Conservation (phyloP, 2,888 invertebrate genomes). For the Tiphia femorata region DNA sequence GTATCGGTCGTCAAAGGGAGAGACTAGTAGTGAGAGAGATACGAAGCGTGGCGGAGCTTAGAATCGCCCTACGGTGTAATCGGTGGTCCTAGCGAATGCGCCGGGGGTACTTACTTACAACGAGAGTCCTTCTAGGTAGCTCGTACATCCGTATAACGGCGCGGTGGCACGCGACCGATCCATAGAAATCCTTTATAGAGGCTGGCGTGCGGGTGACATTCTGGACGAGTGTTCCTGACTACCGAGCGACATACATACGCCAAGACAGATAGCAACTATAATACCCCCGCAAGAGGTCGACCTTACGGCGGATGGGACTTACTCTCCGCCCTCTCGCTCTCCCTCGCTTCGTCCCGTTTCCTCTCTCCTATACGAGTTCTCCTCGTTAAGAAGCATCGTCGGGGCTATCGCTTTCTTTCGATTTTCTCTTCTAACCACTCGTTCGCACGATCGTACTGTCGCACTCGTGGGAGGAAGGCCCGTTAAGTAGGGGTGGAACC, state of each 20-base stretch:
- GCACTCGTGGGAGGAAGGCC: too few species aligned
- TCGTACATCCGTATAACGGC: slow-evolving; percentile 27
- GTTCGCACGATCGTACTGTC: too few species aligned
- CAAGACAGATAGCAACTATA: slow-evolving; percentile 60
- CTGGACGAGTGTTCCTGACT: slow-evolving; percentile 68
- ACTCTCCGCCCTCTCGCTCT: slow-evolving; percentile 20
- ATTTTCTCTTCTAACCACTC: too few species aligned
- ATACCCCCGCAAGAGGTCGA: slow-evolving; percentile 42
- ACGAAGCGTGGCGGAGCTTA: slow-evolving; percentile 6
- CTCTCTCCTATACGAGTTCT: too few species aligned
- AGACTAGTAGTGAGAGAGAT: too few species aligned
- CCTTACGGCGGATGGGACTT: slow-evolving; percentile 45
- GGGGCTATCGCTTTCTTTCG: too few species aligned
- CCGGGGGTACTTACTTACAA: slow-evolving; percentile 37
- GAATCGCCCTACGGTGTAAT: slow-evolving; percentile 1
- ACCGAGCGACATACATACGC: slow-evolving; percentile 55
- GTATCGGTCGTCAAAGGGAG: too few species aligned
- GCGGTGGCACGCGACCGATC: slow-evolving; percentile 60
- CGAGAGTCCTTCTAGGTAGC: slow-evolving; percentile 24
- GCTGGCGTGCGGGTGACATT: slow-evolving; percentile 64
- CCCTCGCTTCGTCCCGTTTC: background rate
- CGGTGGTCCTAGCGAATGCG: slow-evolving; percentile 29
- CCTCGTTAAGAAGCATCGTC: too few species aligned
- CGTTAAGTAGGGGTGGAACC: too few species aligned
- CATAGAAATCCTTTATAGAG: slow-evolving; percentile 58